Base-by-base conservation (phyloP, 2,797 vertebrate genomes). In the Enteromius fasciolatus region DNA sequence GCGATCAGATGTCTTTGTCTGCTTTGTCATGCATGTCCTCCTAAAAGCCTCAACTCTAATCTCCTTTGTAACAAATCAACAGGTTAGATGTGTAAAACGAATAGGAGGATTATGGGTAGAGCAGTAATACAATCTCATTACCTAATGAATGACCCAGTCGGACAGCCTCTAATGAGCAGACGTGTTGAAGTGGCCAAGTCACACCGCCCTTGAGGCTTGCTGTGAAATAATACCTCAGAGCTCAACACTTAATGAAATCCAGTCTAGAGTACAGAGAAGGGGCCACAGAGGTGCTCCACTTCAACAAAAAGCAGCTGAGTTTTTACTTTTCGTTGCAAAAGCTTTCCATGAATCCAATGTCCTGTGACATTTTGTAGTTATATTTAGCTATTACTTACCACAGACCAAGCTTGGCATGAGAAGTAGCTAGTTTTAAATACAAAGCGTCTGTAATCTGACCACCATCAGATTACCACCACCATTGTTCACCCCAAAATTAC, bases 41-140 rank as follows among this genome's bases (percentile, higher is more conserved):
- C 15, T 73, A 31, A 64, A 31, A 66, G 80, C 69, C n/a, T 81
- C n/a, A 12, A 20, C 46, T 52, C 23, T 76, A 69, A 76, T 82
- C 52, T 86, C 14, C 59, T 80, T 63, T 76, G 64, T 76, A 72
- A 66, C 44, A 70, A 83, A 76, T 70, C 41, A 76, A 79, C 48
- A 70, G 23, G 48, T 80, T 64, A 76, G 67, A 78, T 80, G 77
- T 80, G 44, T 12, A 72, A 41, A 63, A 15, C 11, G 46, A 54
- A 50, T 3, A 20, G 23, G 64, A 61, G 81, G 81, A 69, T 82
- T 76, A 82, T 76, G 63, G 50, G 73, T 69, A 36, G 14, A 67
- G 73, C 72, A 79, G 67, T 78, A 78, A 83, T 80, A 77, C 46
- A 78, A 82, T 66, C 82, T 76, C 84, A 80, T 86, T 84, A 72